Evolutionary conservation across 2,113 vertebrate species (phyloP).

Genomic region (Clarias gariepinus): DNA sequence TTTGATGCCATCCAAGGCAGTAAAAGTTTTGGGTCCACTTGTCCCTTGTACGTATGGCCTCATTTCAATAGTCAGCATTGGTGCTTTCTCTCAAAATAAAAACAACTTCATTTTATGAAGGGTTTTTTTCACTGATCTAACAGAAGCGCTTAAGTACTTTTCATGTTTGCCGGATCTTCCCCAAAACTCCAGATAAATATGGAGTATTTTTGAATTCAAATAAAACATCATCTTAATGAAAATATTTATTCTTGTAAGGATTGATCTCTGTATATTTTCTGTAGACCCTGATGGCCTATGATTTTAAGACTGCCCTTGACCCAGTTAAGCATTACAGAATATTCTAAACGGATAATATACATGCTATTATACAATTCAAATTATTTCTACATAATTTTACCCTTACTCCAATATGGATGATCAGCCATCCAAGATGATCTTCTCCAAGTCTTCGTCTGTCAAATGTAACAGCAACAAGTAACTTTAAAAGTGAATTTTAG

Average conservation of each 20-base stretch:
- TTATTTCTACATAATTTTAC: not conserved
- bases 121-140: not conserved
- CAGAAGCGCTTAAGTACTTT: not conserved
- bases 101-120: not conserved
- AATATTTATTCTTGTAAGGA: conserved; percentile 27
- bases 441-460: not conserved
- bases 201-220: conserved; percentile 2
- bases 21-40: not conserved
- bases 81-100: not conserved
- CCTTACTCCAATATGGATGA: not conserved
- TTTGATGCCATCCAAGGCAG: not conserved
- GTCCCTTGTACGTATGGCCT: not conserved
- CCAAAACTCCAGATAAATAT: not conserved
- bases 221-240: not conserved
- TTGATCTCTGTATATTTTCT: not conserved
- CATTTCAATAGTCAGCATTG: not conserved
- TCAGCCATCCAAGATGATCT: not conserved
- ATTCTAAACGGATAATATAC: not conserved
- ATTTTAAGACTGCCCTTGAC: not conserved
- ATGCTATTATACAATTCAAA: not conserved
- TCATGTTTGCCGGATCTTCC: not conserved
- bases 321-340: not conserved
- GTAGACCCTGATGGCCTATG: not conserved
- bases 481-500: not conserved
- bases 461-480: not conserved